phyloP scores from a whole-genome alignment of 2,888 invertebrate genomes.

The Synergus laeviventris region DNA sequence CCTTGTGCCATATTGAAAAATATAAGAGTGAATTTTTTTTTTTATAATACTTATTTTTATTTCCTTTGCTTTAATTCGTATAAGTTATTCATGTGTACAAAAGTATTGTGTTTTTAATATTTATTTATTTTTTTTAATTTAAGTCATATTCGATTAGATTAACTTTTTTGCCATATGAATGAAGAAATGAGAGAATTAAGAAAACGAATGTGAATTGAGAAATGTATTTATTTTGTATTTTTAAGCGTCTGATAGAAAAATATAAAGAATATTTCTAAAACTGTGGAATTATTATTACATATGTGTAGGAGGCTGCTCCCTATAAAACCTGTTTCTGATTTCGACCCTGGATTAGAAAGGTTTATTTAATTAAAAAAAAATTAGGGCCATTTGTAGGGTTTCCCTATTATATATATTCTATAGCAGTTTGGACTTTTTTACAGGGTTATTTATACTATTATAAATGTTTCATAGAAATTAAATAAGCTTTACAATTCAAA shows the following conservation, averaged over 20 bases:
- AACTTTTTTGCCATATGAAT: background rate
- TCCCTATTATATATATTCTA: too few relatives aligned
- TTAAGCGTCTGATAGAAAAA: background rate
- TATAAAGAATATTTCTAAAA: conserved; percentile 21
- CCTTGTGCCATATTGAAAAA: background rate
- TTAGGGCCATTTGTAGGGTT: too few relatives aligned
- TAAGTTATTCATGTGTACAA: background rate
- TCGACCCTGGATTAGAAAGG: too few relatives aligned
- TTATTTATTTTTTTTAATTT: background rate
- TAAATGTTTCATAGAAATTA: too few relatives aligned
- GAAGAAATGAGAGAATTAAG: conserved; percentile 2
- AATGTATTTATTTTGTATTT: conserved; percentile 25
- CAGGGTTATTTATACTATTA: too few relatives aligned
- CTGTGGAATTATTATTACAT: too few relatives aligned
- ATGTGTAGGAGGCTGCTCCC: too few relatives aligned
- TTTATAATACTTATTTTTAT: background rate
- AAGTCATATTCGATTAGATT: too few relatives aligned
- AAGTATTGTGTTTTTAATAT: background rate
- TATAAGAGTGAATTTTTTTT: background rate
- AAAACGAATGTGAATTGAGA: background rate
- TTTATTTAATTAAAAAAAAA: too few relatives aligned
- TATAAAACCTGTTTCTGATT: too few relatives aligned
- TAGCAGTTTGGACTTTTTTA: too few relatives aligned
- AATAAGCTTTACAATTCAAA: too few relatives aligned
- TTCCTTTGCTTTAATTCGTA: background rate